Evolutionary conservation across 2,797 vertebrate species (phyloP).

Genomic region (Mastacembelus armatus): DNA sequence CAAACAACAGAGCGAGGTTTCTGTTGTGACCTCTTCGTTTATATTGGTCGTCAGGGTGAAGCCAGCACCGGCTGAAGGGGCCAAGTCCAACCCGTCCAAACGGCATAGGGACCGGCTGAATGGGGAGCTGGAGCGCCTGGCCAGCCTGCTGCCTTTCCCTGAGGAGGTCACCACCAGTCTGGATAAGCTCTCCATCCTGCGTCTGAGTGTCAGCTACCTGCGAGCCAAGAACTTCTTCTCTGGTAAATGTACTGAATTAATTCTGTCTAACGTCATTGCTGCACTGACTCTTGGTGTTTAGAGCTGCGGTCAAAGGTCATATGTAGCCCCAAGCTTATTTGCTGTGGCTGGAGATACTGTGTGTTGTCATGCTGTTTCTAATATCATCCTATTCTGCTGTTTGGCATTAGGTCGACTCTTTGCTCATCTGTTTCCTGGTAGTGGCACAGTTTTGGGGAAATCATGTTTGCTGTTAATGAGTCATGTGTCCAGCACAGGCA

Average conservation of each 20-base stretch:
- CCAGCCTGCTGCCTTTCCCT: slow-evolving; percentile 82
- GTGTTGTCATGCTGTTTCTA: not conserved
- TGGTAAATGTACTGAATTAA: slow-evolving; percentile 62
- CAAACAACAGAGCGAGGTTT: no score
- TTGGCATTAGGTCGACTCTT: not conserved
- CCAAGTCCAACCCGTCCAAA: slow-evolving; percentile 85
- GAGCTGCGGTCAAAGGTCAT: not conserved
- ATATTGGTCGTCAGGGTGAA: slow-evolving; percentile 65
- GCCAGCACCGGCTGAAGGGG: slow-evolving; percentile 61
- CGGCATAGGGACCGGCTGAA: slow-evolving; percentile 85
- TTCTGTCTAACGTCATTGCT: not conserved
- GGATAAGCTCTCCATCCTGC: slow-evolving; percentile 87
- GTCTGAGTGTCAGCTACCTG: slow-evolving; percentile 84
- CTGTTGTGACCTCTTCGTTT: not conserved
- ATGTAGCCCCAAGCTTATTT: not conserved
- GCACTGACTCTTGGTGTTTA: not conserved
- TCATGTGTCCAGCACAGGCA: not conserved
- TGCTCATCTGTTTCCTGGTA: no score
- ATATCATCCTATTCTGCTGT: not conserved
- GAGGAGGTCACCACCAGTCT: slow-evolving; percentile 83
- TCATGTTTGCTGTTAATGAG: slow-evolving; percentile 6
- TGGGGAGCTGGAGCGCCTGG: slow-evolving; percentile 85
- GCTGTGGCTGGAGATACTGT: not conserved
- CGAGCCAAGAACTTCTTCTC: slow-evolving; percentile 83
- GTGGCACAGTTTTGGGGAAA: no score